A percentile compares a stretch with the other conserved stretches of the same genome.
These are phyloP conservation scores for Pagrus major DNA, from an alignment of 2,113 vertebrate genomes.

Conservation along the genomic window DNA sequence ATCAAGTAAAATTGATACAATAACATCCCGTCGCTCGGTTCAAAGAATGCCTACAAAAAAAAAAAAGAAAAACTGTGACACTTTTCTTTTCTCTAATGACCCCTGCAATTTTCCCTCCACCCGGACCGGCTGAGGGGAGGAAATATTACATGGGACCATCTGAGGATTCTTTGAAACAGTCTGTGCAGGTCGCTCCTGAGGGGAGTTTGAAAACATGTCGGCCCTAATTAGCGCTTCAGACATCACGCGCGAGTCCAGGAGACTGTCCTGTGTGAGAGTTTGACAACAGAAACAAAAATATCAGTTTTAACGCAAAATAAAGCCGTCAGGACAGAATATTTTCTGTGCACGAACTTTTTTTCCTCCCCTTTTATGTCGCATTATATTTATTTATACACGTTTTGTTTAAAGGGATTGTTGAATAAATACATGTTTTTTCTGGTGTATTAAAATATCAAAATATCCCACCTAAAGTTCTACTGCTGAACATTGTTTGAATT, in stretches of 20 bases:
- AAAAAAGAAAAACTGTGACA: constrained; percentile 74
- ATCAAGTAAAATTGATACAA: constrained; percentile 77
- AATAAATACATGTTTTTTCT: neutral
- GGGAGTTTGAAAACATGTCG: constrained; percentile 80
- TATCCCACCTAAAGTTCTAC: neutral
- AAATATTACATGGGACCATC: constrained; percentile 74
- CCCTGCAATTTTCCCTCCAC: constrained; percentile 75
- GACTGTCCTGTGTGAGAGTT: neutral
- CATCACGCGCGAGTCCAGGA: constrained; percentile 34
- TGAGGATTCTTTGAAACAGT: constrained; percentile 73
- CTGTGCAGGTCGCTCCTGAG: constrained; percentile 71
- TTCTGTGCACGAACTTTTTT: neutral
- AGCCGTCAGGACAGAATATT: neutral
- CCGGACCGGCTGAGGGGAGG: constrained; percentile 66
- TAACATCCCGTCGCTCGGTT: constrained; percentile 80
- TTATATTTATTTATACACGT: neutral
- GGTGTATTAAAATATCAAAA: neutral
- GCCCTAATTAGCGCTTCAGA: constrained; percentile 68
- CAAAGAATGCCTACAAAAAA: constrained; percentile 74
- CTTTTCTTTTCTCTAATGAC: constrained; percentile 72
- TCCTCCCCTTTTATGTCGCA: neutral
- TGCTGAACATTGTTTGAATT: neutral
- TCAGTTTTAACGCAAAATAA: neutral
- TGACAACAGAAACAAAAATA: neutral
- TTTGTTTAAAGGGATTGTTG: neutral